Evolutionary conservation across 1,140 invertebrate species (phyloP).

Genomic region (Octopus sinensis): DNA sequence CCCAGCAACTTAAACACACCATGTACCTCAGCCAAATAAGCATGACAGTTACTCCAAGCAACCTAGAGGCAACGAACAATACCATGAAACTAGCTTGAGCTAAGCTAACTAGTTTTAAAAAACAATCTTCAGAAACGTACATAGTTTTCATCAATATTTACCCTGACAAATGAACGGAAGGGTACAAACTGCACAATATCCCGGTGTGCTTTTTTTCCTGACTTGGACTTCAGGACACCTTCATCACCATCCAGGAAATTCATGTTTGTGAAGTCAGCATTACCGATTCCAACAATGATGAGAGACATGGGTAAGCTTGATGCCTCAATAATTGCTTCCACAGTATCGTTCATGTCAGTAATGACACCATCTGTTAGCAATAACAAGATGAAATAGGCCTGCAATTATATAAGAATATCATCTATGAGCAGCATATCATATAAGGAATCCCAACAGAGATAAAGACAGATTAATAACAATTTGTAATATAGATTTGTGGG

Average conservation of each 20-base stretch:
- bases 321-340: constrained; percentile 62
- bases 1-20: no score
- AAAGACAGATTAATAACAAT: no score
- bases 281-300: constrained; percentile 66
- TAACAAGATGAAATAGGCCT: constrained; percentile 66
- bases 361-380: constrained; percentile 71
- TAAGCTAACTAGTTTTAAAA: no score
- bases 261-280: constrained; percentile 62
- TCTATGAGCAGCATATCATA: no score
- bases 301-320: constrained; percentile 64
- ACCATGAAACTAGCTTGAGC: no score
- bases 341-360: constrained; percentile 67
- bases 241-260: constrained; percentile 63
- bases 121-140: no score
- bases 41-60: no score
- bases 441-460: no score
- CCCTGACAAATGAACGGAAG: constrained; percentile 54
- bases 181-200: constrained; percentile 67
- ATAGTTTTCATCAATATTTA: constrained; percentile 12
- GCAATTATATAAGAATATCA: constrained; percentile 17
- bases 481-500: no score
- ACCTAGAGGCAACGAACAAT: no score
- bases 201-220: constrained; percentile 55
- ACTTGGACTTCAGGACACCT: constrained; percentile 50
- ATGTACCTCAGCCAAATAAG: no score